Evolutionary conservation across 2,113 vertebrate species (phyloP).

Genomic region (Myotis brandtii): DNA sequence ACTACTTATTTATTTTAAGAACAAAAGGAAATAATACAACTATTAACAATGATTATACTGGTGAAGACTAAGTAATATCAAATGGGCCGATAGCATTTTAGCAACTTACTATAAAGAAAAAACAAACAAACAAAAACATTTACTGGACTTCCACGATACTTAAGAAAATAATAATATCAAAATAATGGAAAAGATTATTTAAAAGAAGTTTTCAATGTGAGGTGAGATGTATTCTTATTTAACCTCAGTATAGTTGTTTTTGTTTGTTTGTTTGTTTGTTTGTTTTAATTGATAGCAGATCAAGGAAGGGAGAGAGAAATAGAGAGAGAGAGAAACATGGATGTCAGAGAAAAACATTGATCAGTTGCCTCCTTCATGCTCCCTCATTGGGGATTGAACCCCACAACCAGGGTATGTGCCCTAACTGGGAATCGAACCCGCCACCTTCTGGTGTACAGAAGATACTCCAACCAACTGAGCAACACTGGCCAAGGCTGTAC

Average conservation of each 20-base stretch:
- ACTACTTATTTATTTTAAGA: neutral
- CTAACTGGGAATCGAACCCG: neutral
- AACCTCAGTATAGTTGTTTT: neutral
- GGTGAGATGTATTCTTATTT: neutral
- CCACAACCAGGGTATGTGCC: no score
- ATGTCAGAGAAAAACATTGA: no score
- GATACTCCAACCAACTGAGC: neutral
- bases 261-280: no score
- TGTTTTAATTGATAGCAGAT: no score
- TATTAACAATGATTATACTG: neutral
- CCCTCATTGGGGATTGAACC: no score
- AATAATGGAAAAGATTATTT: neutral
- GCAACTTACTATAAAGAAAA: neutral
- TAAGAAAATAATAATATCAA: slow-evolving; percentile 1
- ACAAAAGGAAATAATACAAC: neutral
- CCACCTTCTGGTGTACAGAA: neutral
- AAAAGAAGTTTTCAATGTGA: neutral
- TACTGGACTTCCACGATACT: neutral
- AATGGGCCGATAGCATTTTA: neutral
- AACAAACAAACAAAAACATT: neutral
- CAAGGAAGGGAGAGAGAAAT: neutral
- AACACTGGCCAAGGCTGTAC: neutral
- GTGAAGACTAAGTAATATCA: neutral
- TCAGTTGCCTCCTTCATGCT: no score
- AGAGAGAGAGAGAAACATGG: neutral